Conservation (phyloP, 1,140 invertebrate species). For the Pygmarrhopalites habei region DNA sequence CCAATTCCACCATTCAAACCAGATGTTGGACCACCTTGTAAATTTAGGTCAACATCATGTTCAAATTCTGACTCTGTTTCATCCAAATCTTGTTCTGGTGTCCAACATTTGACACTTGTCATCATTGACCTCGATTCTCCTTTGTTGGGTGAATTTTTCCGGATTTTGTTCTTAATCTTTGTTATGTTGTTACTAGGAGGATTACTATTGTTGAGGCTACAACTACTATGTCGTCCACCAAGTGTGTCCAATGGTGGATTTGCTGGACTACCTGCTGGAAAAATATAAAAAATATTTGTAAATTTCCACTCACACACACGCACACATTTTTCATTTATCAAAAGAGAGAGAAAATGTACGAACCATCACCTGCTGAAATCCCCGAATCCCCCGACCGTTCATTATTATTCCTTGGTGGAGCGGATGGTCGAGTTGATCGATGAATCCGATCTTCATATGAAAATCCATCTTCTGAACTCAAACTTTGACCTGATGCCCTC, state of each 20-base stretch:
- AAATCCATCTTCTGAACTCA: constrained; percentile 38
- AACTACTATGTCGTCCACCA: not conserved
- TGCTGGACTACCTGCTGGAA: constrained; percentile 41
- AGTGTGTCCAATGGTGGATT: constrained; percentile 10
- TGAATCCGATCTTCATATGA: constrained; percentile 47
- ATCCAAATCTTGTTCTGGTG: constrained; percentile 69
- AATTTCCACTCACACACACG: too few relatives aligned
- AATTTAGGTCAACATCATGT: constrained; percentile 44
- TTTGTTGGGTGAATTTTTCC: constrained; percentile 4
- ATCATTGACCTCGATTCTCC: not conserved
- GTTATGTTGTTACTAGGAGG: constrained; percentile 12
- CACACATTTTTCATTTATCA: too few relatives aligned
- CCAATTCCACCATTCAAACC: constrained; percentile 34
- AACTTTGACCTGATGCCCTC: constrained; percentile 42
- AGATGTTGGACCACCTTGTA: too few relatives aligned
- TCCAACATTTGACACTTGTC: constrained; percentile 62
- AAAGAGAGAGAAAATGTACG: too few relatives aligned
- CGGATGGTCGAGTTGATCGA: constrained; percentile 48
- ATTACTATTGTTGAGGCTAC: constrained; percentile 1
- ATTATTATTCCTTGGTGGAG: constrained; percentile 43
- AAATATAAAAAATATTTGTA: too few relatives aligned
- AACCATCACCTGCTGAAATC: constrained; percentile 59
- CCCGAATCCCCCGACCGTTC: constrained; percentile 72
- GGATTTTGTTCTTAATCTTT: constrained; percentile 15
- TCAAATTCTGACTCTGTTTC: constrained; percentile 60